Evolutionary conservation across 2,797 vertebrate genomes (phyloP).

Genomic region (Eulemur mongoz): DNA sequence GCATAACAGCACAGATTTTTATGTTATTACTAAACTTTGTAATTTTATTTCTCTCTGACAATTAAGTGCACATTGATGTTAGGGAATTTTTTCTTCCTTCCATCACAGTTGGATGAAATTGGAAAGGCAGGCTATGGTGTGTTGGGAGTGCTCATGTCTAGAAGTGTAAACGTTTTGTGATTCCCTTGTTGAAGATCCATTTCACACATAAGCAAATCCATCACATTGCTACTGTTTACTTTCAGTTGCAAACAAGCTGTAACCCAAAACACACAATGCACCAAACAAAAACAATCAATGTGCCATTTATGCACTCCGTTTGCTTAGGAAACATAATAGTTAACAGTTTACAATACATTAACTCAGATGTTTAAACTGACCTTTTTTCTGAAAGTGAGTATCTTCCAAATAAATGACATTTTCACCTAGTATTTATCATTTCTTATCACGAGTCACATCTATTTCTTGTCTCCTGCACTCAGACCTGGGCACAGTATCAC

Average conservation of each 20-base stretch:
- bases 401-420: constrained; percentile 45
- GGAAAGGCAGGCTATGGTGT: constrained; percentile 76
- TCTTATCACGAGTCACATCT: background rate
- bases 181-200: constrained; percentile 82
- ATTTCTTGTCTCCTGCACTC: background rate
- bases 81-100: constrained; percentile 78
- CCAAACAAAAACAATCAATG: constrained; percentile 64
- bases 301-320: constrained; percentile 57
- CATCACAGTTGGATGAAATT: constrained; percentile 81
- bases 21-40: constrained; percentile 84
- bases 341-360: constrained; percentile 69
- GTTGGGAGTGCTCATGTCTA: constrained; percentile 78
- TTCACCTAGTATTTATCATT: background rate
- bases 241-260: constrained; percentile 78
- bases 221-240: constrained; percentile 78
- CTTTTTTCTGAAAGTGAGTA: constrained; percentile 65
- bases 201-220: constrained; percentile 84
- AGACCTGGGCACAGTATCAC: background rate
- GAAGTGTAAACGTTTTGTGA: constrained; percentile 82
- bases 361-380: constrained; percentile 69
- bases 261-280: constrained; percentile 72
- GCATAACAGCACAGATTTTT: constrained; percentile 85
- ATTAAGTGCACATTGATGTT: constrained; percentile 84
- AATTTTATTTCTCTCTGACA: constrained; percentile 87
- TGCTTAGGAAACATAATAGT: constrained; percentile 67